Percentiles rank a stretch among this genome's conserved stretches.
Evolutionary conservation across 2,888 invertebrate genomes (phyloP).

Genomic region (Cataglyphis cursor): DNA sequence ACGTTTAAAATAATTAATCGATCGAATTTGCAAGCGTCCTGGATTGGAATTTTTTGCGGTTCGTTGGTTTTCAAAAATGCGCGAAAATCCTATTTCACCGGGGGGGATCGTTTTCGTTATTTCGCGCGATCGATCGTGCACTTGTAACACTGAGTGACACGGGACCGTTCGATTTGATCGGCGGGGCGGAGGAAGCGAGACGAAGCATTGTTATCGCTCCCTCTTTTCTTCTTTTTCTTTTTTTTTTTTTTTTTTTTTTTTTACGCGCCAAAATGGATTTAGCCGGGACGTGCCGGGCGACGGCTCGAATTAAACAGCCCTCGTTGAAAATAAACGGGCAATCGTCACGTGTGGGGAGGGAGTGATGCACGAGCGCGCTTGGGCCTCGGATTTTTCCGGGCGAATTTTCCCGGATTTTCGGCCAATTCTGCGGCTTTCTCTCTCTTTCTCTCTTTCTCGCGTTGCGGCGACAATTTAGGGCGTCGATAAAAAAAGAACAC

Average conservation of each 20-base stretch:
- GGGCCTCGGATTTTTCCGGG: constrained; percentile 42
- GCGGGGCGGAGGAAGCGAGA: not conserved
- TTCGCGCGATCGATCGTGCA: constrained; percentile 31
- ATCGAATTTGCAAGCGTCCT: not conserved
- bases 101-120: not conserved
- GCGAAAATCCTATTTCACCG: constrained; percentile 18
- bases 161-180: constrained; percentile 28
- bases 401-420: constrained; percentile 43
- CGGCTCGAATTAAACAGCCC: constrained; percentile 50
- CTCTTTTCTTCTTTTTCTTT: constrained; percentile 3
- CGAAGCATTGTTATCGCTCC: constrained; percentile 8
- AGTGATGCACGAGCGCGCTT: constrained; percentile 21
- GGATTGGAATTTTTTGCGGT: not conserved
- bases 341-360: constrained; percentile 40
- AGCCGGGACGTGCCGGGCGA: constrained; percentile 41
- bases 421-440: constrained; percentile 13
- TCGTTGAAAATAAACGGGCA: constrained; percentile 56
- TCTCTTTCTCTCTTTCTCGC: not conserved
- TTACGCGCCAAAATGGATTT: constrained; percentile 44
- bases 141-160: not conserved
- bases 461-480: constrained; percentile 38
- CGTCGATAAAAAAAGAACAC: constrained; percentile 39
- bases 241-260: constrained; percentile 39
- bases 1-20: not conserved
- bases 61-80: constrained; percentile 5